These are phyloP conservation scores for Blera fallax DNA, from an alignment of 2,888 invertebrate species.

Conservation along the genomic window DNA sequence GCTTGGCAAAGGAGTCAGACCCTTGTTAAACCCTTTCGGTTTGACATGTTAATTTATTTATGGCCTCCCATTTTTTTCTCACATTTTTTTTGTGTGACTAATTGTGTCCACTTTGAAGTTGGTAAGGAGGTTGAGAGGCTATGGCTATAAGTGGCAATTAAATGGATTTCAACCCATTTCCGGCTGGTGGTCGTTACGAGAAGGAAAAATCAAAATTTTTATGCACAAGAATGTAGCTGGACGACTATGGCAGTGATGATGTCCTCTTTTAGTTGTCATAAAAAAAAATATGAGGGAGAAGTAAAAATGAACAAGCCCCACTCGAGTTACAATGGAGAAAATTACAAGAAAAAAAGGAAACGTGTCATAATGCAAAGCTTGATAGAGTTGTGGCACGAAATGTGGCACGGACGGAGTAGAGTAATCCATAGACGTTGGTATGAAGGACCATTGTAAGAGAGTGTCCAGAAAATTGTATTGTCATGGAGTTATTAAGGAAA, in stretches of 20 bases:
- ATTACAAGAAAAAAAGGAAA: no score
- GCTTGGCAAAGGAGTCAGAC: slow-evolving; percentile 25
- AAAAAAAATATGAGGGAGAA: background rate
- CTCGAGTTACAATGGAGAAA: no score
- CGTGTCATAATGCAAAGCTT: no score
- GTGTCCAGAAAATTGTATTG: no score
- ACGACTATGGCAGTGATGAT: background rate
- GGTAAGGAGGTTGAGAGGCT: background rate
- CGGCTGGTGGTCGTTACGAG: background rate
- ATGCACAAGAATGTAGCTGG: background rate
- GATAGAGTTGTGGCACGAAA: no score
- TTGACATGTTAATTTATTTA: slow-evolving; percentile 70
- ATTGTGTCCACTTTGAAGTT: slow-evolving; percentile 25
- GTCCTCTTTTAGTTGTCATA: background rate
- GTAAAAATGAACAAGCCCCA: background rate
- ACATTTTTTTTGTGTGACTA: slow-evolving; percentile 20
- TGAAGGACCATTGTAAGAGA: no score
- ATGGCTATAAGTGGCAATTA: slow-evolving; percentile 42
- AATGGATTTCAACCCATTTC: slow-evolving; percentile 31
- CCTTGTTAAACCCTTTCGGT: slow-evolving; percentile 50
- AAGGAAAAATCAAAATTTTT: background rate
- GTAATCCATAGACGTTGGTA: no score
- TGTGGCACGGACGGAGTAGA: no score
- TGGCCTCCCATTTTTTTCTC: slow-evolving; percentile 23
- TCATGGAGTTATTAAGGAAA: no score